phyloP scores from a whole-genome alignment of 2,888 invertebrate species.

The Epistrophella euchroma region DNA sequence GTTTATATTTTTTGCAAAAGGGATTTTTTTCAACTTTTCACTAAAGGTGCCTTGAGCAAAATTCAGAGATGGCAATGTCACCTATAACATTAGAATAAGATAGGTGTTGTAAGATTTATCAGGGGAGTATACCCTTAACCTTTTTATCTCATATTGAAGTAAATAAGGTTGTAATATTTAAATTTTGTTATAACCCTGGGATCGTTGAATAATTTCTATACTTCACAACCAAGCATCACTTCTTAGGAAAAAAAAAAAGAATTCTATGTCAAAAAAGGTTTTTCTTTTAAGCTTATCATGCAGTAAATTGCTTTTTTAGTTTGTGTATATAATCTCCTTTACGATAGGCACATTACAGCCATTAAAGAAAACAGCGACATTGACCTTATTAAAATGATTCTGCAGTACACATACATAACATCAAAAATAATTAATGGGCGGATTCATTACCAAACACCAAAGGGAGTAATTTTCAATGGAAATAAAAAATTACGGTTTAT shows the following conservation, averaged over 20 bases:
- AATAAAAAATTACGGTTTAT: no score
- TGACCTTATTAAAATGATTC: slow-evolving; percentile 22
- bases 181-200: slow-evolving; percentile 1
- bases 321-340: slow-evolving; percentile 5
- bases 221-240: neutral
- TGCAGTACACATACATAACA: neutral
- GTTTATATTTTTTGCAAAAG: no score
- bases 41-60: neutral
- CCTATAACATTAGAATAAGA: neutral
- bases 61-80: neutral
- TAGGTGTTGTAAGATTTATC: neutral
- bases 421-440: neutral
- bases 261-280: neutral
- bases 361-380: slow-evolving; percentile 10
- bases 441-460: neutral
- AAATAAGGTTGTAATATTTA: slow-evolving; percentile 8
- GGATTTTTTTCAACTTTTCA: slow-evolving; percentile 4
- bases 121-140: slow-evolving; percentile 6
- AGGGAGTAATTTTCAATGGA: neutral
- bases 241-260: neutral
- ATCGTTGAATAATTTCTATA: slow-evolving; percentile 4
- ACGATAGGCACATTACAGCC: slow-evolving; percentile 3
- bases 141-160: neutral
- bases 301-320: slow-evolving; percentile 14
- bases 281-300: slow-evolving; percentile 4